Percentiles rank a stretch among this genome's conserved stretches.
phyloP scores from a whole-genome alignment of 2,888 invertebrate species.

The Apamea crenata region DNA sequence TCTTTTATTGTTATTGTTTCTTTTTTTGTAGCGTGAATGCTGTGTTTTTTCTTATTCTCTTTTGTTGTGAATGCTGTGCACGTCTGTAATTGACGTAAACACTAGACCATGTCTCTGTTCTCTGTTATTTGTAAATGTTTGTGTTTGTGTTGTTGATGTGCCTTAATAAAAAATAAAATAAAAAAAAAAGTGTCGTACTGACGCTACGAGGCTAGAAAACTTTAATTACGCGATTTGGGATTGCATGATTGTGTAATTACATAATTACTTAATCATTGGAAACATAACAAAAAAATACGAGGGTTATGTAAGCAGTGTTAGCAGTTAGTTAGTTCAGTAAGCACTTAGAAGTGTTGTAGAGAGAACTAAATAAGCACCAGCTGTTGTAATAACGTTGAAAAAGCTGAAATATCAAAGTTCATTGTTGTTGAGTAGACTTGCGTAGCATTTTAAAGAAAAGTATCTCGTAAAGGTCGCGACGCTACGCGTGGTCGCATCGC shows the following conservation, averaged over 20 bases:
- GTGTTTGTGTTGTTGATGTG: too few species aligned
- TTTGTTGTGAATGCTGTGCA: too few species aligned
- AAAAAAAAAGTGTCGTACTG: not conserved
- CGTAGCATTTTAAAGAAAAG: too few species aligned
- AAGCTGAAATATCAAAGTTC: not conserved
- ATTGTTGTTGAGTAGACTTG: not conserved
- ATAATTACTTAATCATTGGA: not conserved
- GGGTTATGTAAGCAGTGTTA: not conserved
- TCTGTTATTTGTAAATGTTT: too few species aligned
- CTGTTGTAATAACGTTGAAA: not conserved
- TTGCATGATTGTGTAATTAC: not conserved
- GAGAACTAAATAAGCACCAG: too few species aligned
- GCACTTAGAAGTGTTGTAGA: not conserved
- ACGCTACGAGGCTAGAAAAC: not conserved
- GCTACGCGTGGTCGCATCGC: too few species aligned
- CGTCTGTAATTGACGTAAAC: too few species aligned
- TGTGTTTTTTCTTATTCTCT: too few species aligned
- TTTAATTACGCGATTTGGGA: not conserved
- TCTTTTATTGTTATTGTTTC: too few species aligned
- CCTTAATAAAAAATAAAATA: too few species aligned
- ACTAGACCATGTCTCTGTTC: too few species aligned
- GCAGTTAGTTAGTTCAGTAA: not conserved
- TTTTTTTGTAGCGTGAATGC: too few species aligned
- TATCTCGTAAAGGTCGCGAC: not conserved
- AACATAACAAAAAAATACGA: not conserved